A percentile compares a stretch with the other conserved stretches of the same genome.
These are phyloP conservation scores for Fratercula arctica DNA, from an alignment of 2,797 vertebrate genomes.

Conservation along the genomic window DNA sequence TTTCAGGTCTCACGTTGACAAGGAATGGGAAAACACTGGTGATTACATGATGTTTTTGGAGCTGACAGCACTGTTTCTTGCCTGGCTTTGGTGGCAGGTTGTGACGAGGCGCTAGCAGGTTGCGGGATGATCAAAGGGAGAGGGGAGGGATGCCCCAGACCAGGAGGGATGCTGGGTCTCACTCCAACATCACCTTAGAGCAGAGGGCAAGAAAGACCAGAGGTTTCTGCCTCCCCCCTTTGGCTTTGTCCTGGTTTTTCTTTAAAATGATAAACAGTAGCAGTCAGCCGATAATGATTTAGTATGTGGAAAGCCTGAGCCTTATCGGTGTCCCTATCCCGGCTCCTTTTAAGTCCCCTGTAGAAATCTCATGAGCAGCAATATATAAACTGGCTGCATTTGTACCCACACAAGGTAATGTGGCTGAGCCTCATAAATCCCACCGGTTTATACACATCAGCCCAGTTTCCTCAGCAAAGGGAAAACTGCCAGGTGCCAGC, in stretches of 20 bases:
- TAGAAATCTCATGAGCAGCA: neutral
- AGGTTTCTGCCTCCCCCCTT: neutral
- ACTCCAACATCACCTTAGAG: neutral
- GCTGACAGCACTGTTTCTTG: neutral
- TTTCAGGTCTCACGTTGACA: neutral
- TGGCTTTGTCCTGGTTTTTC: neutral
- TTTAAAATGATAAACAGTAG: neutral
- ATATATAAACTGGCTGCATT: neutral
- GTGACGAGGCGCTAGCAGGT: neutral
- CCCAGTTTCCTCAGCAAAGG: neutral
- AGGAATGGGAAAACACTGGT: neutral
- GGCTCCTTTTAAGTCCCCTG: neutral
- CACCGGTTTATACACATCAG: neutral
- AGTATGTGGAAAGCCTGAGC: slow-evolving; percentile 16
- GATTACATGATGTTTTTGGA: neutral
- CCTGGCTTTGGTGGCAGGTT: neutral
- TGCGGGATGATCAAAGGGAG: slow-evolving; percentile 30
- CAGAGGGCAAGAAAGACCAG: slow-evolving; percentile 12
- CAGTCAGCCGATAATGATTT: neutral
- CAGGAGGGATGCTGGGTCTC: neutral
- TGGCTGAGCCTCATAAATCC: neutral
- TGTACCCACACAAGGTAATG: neutral
- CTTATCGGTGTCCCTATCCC: neutral
- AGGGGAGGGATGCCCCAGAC: neutral
- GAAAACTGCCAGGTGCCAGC: neutral